Conservation (phyloP, 2,113 vertebrate genomes). For the Nettapus auritus region DNA sequence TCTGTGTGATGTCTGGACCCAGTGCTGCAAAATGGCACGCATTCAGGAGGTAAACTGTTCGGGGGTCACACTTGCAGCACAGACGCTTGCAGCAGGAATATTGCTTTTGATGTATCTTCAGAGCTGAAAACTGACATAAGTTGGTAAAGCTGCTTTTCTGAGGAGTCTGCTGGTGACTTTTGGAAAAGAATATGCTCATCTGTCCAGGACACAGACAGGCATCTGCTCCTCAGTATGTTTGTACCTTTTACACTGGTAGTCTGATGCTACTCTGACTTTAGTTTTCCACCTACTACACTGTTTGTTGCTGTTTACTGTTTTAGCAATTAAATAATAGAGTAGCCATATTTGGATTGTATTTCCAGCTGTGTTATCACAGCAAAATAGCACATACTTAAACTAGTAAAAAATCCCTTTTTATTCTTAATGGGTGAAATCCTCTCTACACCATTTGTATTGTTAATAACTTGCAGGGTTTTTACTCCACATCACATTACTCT, state of each 20-base stretch:
- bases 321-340: not conserved
- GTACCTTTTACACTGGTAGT: not conserved
- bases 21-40: not conserved
- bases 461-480: conserved; percentile 59
- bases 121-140: not conserved
- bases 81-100: not conserved
- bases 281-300: not conserved
- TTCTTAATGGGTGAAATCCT: not conserved
- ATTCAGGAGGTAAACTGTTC: not conserved
- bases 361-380: not conserved
- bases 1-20: not conserved
- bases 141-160: not conserved
- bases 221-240: not conserved
- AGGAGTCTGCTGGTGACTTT: not conserved
- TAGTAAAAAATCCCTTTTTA: conserved; percentile 15
- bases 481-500: conserved; percentile 6
- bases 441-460: conserved; percentile 7
- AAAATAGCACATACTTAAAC: not conserved
- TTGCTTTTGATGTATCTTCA: not conserved
- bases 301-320: conserved; percentile 1
- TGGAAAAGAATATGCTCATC: not conserved
- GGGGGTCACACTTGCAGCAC: not conserved
- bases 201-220: not conserved
- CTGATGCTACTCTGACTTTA: not conserved
- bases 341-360: not conserved